Evolutionary conservation across 1,140 invertebrate species (phyloP), one percentile per base, ranked within the genome.

Genomic region (Temnothorax longispinosus): DNA sequence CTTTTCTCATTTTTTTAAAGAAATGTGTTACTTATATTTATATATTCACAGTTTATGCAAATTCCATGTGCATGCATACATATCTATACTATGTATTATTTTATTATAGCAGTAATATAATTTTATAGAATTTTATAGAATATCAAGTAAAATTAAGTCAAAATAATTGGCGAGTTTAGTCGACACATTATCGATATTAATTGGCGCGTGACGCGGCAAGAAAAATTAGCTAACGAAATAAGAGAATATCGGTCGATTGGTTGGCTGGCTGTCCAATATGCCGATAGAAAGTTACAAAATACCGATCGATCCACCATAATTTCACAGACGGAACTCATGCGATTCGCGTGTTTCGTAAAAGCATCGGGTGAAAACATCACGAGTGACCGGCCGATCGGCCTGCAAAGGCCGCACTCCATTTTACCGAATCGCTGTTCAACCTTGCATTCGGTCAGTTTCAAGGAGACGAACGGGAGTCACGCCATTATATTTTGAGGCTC

Each of bases 401-500:
- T 67, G 47, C 74, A 88, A 88, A 88, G 81, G 81, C 60, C 87
- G 82, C 10, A 44, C 41, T 64, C 67, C 35, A 54, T 89, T 81
- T 89, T 80, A 60, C 50, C 88, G 56, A 89, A 89, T 89, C 88
- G 75, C 82, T 50, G 32, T 47, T 75, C 62, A 82, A 65, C 88
- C 88, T 89, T 89, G 88, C n/a, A 32, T 76, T 87, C 71, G 84
- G 87, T 89, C 87, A 89, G 88, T 89, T 89, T 89, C 88, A 89
- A 89, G 88, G 88, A 62, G 50, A 86, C 69, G 21, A 74, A 64
- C 3, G 44, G 5, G 35, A 75, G n/a, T 78, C 58, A 64, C 41
- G 74, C 56, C 44, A 44, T 84, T 75, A 60, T 60, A 75, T 60
- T 84, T 75, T 84, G 18, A 62, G 54, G 15, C 32, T 18, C 69